Conservation (phyloP, 1,140 invertebrate species). For the Maniola jurtina region DNA sequence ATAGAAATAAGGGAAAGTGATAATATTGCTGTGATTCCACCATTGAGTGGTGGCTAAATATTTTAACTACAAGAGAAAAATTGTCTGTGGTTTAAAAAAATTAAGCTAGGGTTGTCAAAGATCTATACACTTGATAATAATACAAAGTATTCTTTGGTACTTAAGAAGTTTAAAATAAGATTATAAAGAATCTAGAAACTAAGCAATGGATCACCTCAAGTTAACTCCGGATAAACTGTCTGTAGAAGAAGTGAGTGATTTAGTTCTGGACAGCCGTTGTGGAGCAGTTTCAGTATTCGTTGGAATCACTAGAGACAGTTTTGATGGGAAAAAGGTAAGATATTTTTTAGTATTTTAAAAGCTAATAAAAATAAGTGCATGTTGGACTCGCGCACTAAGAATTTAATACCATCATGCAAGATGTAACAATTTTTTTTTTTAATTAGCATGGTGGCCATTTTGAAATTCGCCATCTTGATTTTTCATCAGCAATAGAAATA, state of each 20-base stretch:
- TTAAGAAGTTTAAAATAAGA: background rate
- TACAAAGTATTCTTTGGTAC: background rate
- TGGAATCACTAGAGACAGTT: slow-evolving; percentile 94
- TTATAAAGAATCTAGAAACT: background rate
- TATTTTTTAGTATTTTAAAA: slow-evolving; percentile 7
- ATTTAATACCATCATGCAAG: too few relatives aligned
- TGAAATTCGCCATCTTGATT: too few relatives aligned
- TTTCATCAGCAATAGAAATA: too few relatives aligned
- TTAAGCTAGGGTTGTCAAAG: background rate
- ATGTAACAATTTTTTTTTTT: too few relatives aligned
- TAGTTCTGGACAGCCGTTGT: slow-evolving; percentile 86
- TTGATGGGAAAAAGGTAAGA: slow-evolving; percentile 88
- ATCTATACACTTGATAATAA: background rate
- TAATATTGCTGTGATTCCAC: slow-evolving; percentile 92
- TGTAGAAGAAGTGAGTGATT: slow-evolving; percentile 83
- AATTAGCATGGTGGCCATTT: too few relatives aligned
- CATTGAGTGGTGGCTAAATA: slow-evolving; percentile 90
- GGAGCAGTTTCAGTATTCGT: slow-evolving; percentile 94
- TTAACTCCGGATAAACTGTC: slow-evolving; percentile 84
- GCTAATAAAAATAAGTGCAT: too few relatives aligned
- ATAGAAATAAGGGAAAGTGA: slow-evolving; percentile 83
- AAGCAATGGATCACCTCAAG: slow-evolving; percentile 83
- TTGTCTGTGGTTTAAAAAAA: background rate
- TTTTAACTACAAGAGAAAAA: background rate
- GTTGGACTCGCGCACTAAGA: too few relatives aligned